A percentile compares a stretch with the other conserved stretches of the same genome.
Conservation (phyloP, 1,140 invertebrate species). For the Bombus haemorrhoidalis region DNA sequence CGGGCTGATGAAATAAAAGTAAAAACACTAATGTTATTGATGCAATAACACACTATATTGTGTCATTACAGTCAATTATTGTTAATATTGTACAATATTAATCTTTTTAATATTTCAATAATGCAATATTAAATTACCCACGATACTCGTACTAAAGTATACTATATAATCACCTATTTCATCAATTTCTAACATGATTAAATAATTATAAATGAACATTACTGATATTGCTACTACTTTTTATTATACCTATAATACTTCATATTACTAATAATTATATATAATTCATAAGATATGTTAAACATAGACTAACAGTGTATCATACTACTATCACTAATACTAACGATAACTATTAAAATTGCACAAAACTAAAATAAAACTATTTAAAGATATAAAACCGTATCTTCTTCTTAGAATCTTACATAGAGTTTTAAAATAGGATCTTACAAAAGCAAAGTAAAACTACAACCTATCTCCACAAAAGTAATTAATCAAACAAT, state of each 20-base stretch:
- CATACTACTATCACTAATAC: background rate
- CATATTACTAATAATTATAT: background rate
- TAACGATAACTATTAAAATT: background rate
- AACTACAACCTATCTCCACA: background rate
- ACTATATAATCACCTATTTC: background rate
- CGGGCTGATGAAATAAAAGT: background rate
- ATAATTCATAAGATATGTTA: background rate
- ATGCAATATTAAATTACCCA: background rate
- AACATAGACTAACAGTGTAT: background rate
- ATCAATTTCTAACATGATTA: background rate
- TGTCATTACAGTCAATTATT: too few relatives aligned
- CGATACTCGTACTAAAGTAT: background rate
- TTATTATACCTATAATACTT: background rate
- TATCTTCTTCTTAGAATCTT: background rate
- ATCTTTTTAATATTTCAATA: background rate
- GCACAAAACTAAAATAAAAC: background rate
- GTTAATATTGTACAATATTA: too few relatives aligned
- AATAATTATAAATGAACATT: background rate
- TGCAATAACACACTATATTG: too few relatives aligned
- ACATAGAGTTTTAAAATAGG: background rate
- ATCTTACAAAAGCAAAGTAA: background rate
- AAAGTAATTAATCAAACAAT: background rate
- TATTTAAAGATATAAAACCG: background rate
- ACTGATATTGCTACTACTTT: background rate
- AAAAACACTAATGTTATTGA: background rate